These are phyloP conservation scores for Myiotriccus ornatus DNA, from an alignment of 2,797 vertebrate species.

Conservation along the genomic window DNA sequence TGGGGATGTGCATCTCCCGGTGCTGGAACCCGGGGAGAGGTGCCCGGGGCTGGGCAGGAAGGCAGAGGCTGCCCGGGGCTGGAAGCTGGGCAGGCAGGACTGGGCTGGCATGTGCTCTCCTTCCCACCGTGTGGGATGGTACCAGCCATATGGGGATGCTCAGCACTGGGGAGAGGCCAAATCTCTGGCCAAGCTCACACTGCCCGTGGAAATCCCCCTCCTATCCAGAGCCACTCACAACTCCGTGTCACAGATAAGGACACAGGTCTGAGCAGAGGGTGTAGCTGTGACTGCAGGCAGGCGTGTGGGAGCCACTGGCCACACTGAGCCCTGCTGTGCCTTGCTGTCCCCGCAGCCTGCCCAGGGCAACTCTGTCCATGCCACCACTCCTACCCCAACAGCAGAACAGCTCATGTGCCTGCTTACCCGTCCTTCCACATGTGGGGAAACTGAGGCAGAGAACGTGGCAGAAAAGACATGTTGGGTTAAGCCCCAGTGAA, in stretches of 20 bases:
- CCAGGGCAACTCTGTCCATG: accelerated
- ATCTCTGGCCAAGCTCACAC: background rate
- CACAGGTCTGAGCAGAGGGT: background rate
- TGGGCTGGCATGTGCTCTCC: background rate
- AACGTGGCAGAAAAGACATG: background rate
- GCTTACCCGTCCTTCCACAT: accelerated
- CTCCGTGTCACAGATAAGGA: accelerated
- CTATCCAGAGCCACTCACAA: accelerated
- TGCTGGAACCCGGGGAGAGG: background rate
- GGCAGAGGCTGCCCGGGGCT: accelerated
- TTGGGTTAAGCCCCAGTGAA: background rate
- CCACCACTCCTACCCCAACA: background rate
- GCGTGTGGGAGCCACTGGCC: accelerated
- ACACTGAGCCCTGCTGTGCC: background rate
- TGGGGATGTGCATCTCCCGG: accelerated
- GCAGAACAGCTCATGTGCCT: accelerated
- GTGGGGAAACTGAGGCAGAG: background rate
- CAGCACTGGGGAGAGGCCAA: background rate
- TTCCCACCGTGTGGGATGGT: background rate
- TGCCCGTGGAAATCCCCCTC: background rate
- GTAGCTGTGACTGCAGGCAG: accelerated
- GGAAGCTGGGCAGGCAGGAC: background rate
- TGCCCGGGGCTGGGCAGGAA: background rate
- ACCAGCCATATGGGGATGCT: background rate
- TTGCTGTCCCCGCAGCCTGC: background rate